Evolutionary conservation across 2,888 invertebrate genomes (phyloP).

Genomic region (Rhodophaea formosa): DNA sequence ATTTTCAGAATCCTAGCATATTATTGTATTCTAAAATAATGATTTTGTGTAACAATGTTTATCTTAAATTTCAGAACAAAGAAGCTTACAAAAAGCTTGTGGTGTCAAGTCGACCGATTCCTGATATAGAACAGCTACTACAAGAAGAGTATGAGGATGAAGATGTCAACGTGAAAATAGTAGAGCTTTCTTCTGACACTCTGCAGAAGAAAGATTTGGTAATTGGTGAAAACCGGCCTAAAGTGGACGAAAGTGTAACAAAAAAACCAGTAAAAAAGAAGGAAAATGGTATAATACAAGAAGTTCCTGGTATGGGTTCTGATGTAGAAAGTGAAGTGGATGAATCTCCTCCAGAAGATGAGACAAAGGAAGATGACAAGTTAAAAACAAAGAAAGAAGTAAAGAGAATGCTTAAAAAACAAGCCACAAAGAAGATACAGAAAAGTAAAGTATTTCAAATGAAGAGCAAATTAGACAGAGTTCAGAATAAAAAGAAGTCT

Average conservation of each 20-base stretch:
- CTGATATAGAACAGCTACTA: conserved; percentile 85
- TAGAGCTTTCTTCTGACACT: conserved; percentile 86
- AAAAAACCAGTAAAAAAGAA: conserved; percentile 40
- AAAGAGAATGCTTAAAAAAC: conserved; percentile 85
- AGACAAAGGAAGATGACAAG: conserved; percentile 49
- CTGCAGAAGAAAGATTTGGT: conserved; percentile 86
- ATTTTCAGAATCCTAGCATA: too few species aligned
- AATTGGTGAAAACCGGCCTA: conserved; percentile 85
- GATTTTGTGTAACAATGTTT: not conserved
- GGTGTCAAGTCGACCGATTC: conserved; percentile 85
- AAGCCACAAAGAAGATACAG: conserved; percentile 86
- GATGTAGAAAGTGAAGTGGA: conserved; percentile 50
- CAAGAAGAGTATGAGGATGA: conserved; percentile 88
- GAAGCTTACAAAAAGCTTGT: conserved; percentile 88
- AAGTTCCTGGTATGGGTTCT: conserved; percentile 64
- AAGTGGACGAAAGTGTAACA: conserved; percentile 38
- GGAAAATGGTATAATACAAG: conserved; percentile 36
- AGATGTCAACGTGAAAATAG: conserved; percentile 89
- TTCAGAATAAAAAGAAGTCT: conserved; percentile 86
- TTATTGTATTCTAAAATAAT: too few species aligned
- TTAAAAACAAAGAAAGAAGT: conserved; percentile 84
- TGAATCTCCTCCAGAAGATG: conserved; percentile 46
- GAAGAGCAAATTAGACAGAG: conserved; percentile 86
- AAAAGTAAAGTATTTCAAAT: conserved; percentile 89
- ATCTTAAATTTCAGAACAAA: conserved; percentile 69